Evolutionary conservation across 2,888 invertebrate species (phyloP), one percentile per base, ranked within the genome.

Genomic region (Caenorhabditis drosophilae): DNA sequence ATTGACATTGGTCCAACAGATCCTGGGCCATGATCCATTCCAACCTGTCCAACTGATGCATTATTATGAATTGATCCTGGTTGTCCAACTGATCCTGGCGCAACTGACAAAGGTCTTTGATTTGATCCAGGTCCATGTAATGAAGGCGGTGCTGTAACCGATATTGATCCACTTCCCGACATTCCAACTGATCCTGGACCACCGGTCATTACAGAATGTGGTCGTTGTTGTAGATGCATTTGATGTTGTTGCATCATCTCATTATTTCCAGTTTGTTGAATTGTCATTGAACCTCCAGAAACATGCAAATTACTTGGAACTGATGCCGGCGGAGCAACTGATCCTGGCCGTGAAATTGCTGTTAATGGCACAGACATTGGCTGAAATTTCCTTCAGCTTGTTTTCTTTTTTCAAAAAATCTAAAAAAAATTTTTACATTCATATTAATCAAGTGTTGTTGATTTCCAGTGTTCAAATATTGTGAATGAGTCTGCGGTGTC

Each of bases 301-400:
- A 42, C 7, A 9, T 52, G 61, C 6, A 62, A n/a, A 25, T 62
- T 62, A 12, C 51, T 51, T 4, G 62, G 62, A 45, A 62, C 52
- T 2, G 62, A 62, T 12, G 48, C 12, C 20, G 63, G 63, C 23
- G 63, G 63, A 7, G 63, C 63, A 15, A 63, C 63, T 6, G 63
- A 63, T 11, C 38, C 57, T 2, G 63, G 63, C 16, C 63, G 49
- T 1, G 63, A 58, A 22, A 58, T 23, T 16, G 44, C 45, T 0
- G 54, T 16, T 2, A 58, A 44, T 15, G 62, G 62, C 11, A 58
- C 52, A 11, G 57, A 58, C 57, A 58, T 57, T 25, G 57, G 63
- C 31, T 63, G 57, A 46, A 55, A 18, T 18, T 7, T 35, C 2
- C 15, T 53, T 20, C 15, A 22, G 35, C 38, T 31, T 31, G 31